These are phyloP conservation scores for Todiramphus chloris DNA, from an alignment of 2,113 vertebrate genomes.

Conservation along the genomic window DNA sequence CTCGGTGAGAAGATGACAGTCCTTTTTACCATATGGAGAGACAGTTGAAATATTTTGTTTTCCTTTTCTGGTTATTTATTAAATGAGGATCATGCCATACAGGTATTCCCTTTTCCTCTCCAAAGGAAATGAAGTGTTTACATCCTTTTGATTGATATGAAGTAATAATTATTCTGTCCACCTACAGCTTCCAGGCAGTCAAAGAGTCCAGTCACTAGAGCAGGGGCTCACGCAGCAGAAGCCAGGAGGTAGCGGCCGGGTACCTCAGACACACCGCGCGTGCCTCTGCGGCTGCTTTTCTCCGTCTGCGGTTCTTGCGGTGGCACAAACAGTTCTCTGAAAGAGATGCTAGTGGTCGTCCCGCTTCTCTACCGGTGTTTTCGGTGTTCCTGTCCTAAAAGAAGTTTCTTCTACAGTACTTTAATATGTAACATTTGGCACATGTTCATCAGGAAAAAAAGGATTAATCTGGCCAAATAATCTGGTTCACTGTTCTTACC, in stretches of 20 bases:
- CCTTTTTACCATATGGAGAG: conserved; percentile 60
- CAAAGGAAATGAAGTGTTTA: conserved; percentile 53
- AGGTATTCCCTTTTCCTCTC: conserved; percentile 49
- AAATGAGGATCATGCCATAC: conserved; percentile 23
- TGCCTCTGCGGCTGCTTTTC: background rate
- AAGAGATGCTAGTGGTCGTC: background rate
- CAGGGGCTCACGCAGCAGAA: background rate
- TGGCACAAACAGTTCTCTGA: background rate
- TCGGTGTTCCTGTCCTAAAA: background rate
- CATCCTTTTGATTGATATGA: conserved; percentile 56
- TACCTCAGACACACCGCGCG: background rate
- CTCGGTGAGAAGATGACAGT: conserved; percentile 47
- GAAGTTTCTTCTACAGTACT: background rate
- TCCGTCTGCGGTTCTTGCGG: background rate
- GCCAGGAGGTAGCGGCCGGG: background rate
- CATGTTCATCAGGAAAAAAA: background rate
- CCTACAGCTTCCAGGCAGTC: background rate
- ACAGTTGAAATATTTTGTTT: conserved; percentile 55
- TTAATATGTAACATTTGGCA: background rate
- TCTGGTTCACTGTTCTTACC: background rate
- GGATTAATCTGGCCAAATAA: background rate
- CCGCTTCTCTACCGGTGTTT: background rate
- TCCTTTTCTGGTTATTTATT: conserved; percentile 62
- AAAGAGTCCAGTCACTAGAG: background rate
- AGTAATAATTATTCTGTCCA: conserved; percentile 36